A percentile compares a stretch with the other conserved stretches of the same genome.
phyloP scores from a whole-genome alignment of 2,113 vertebrate species.

The Genyomyrus donnyi region DNA sequence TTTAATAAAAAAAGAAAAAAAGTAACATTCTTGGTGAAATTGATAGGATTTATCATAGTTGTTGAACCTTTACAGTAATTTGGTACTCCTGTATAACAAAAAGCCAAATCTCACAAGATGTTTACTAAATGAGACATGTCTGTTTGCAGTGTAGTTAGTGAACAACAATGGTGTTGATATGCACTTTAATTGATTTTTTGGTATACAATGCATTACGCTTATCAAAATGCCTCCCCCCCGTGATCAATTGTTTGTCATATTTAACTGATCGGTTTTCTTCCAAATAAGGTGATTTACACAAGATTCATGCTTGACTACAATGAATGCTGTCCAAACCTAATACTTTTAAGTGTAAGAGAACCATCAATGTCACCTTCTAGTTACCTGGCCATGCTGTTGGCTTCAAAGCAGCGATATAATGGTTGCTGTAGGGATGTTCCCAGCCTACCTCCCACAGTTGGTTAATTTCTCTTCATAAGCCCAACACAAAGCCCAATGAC shows the following conservation, averaged over 20 bases:
- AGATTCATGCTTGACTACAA: neutral
- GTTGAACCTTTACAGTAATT: conserved; percentile 28
- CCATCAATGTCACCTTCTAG: neutral
- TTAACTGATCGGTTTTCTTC: neutral
- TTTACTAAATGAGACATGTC: conserved; percentile 43
- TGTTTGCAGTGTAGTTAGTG: conserved; percentile 35
- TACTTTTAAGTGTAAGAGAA: neutral
- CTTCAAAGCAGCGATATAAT: neutral
- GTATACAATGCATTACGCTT: conserved; percentile 29
- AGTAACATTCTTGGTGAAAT: conserved; percentile 28
- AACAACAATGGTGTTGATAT: conserved; percentile 44
- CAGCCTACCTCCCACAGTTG: neutral
- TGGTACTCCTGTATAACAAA: conserved; percentile 27
- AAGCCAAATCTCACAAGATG: conserved; percentile 33
- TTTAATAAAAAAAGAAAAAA: conserved; percentile 27
- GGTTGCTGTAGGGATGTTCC: neutral
- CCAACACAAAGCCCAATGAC: conserved; percentile 4
- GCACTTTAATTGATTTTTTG: conserved; percentile 48
- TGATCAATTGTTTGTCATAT: conserved; percentile 1
- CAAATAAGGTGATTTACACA: neutral
- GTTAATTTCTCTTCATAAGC: neutral
- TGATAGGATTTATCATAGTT: conserved; percentile 32
- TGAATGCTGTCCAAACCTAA: neutral
- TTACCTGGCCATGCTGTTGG: neutral
- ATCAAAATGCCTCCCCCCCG: conserved; percentile 31